phyloP scores from a whole-genome alignment of 1,140 invertebrate genomes.

The Calephelis virginiensis region DNA sequence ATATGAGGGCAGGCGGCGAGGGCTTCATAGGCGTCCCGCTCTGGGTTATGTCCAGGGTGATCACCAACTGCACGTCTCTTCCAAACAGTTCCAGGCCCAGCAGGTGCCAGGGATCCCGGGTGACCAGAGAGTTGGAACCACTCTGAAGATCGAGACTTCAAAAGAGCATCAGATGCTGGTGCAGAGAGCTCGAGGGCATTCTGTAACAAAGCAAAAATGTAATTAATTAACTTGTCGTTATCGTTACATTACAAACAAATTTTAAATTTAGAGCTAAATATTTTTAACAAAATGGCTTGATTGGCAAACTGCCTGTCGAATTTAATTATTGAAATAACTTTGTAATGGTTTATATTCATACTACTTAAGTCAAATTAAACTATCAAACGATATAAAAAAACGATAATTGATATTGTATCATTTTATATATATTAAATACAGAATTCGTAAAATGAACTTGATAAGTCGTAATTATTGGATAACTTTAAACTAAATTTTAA shows the following conservation, averaged over 20 bases:
- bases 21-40: constrained; percentile 89
- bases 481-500: no score
- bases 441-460: no score
- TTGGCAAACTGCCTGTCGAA: no score
- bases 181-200: constrained; percentile 95
- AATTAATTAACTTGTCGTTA: background rate
- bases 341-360: no score
- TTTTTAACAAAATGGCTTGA: no score
- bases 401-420: no score
- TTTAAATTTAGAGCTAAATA: background rate
- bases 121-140: constrained; percentile 98
- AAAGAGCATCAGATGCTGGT: constrained; percentile 91
- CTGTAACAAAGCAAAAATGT: constrained; percentile 80
- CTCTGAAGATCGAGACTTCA: constrained; percentile 84
- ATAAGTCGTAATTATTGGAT: no score
- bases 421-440: no score
- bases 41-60: constrained; percentile 85
- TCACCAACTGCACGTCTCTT: constrained; percentile 87
- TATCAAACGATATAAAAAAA: no score
- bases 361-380: no score
- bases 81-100: constrained; percentile 95
- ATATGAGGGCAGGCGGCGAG: constrained; percentile 88
- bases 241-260: background rate
- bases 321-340: no score
- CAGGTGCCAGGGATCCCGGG: constrained; percentile 94